Base-by-base conservation (phyloP, 2,797 vertebrate genomes). In the Valencia hispanica region DNA sequence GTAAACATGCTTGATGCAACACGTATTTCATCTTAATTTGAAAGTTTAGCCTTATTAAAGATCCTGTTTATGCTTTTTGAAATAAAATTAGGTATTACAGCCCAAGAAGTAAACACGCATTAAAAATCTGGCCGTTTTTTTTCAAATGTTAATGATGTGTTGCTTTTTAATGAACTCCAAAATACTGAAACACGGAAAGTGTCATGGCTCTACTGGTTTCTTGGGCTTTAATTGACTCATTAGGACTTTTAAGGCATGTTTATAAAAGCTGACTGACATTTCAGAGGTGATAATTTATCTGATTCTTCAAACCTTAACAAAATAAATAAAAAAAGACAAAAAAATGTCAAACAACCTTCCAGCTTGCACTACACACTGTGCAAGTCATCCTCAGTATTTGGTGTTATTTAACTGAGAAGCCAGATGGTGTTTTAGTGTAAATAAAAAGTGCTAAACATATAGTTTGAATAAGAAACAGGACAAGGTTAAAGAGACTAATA, bases 221-320 rank as follows among this genome's bases (percentile, higher is more conserved):
- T 57, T 57, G 11, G 48, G 55, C 55, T 41, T 70, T 65, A 73
- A 79, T 12, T 79, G 77, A 76, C 68, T 73, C 77, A 25, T 50
- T 50, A 14, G 70, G 65, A 70, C 48, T 68, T 73, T 43, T 57
- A 30, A 66, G 70, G 66, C 65, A 70, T 48, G 68, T 73, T 70
- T 22, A 27, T 22, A 70, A 57, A n/a, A 30, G 39, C 20, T 55
- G 32, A 57, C 32, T 55, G 15, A 57, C 70, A 57, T 76, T 73
- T 10, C 36, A 65, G 76, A 63, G 65, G 34, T 17, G 65, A 57
- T 72, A 39, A 72, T 74, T 61, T 76, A 34, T 55, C 53, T 57
- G 15, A 43, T 72, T 30, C 34, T 30, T 57, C 36, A 72, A 72
- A 57, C 51, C 51, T 66, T n/a, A 34, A 47, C 48, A 70, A 74